Percentiles rank a stretch among this genome's conserved stretches.
phyloP scores from a whole-genome alignment of 1,140 invertebrate species.

The Drosophila takahashii region DNA sequence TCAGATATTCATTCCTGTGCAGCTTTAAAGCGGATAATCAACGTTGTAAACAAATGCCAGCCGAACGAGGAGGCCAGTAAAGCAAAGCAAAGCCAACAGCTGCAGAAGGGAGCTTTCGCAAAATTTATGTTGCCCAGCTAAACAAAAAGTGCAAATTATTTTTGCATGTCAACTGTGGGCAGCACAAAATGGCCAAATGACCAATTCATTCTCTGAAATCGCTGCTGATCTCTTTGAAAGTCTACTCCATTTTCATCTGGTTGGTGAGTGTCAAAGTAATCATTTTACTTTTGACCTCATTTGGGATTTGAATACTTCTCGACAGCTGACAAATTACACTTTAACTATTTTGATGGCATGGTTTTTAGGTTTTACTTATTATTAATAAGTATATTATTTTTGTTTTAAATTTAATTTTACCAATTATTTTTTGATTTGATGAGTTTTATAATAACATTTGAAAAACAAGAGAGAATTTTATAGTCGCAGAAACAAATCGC shows the following conservation, averaged over 20 bases:
- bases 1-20: constrained; percentile 80
- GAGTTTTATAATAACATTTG: too few relatives aligned
- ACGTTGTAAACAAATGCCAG: constrained; percentile 69
- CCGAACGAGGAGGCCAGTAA: constrained; percentile 25
- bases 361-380: too few relatives aligned
- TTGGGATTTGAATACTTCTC: background rate
- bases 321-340: background rate
- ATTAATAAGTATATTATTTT: too few relatives aligned
- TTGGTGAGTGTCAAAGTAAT: background rate
- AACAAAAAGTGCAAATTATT: constrained; percentile 58
- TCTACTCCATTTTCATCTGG: background rate
- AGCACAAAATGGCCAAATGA: constrained; percentile 38
- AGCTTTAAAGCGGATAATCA: constrained; percentile 82
- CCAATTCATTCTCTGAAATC: constrained; percentile 25
- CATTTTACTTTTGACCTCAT: background rate
- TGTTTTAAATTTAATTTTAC: too few relatives aligned
- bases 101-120: constrained; percentile 27
- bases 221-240: background rate
- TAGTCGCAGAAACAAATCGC: too few relatives aligned
- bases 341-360: too few relatives aligned
- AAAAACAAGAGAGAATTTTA: too few relatives aligned
- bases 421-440: too few relatives aligned
- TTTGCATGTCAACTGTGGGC: constrained; percentile 42
- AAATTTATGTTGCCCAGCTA: constrained; percentile 66
- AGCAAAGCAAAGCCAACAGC: constrained; percentile 18